These are phyloP conservation scores for Cephus nigrinus DNA, from an alignment of 2,888 invertebrate species.

Conservation along the genomic window DNA sequence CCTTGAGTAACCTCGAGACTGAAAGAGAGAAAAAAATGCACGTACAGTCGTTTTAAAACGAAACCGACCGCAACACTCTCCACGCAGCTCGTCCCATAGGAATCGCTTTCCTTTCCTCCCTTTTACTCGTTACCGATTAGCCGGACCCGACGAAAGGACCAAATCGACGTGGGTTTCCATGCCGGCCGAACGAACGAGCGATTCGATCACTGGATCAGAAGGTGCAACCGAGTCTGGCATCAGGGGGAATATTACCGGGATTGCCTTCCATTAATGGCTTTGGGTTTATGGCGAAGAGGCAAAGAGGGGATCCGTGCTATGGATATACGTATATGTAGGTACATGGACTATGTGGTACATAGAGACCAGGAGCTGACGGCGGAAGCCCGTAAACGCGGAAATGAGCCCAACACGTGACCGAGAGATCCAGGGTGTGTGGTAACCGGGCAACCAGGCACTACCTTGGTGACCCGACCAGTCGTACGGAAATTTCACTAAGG, in stretches of 20 bases:
- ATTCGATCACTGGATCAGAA: neutral
- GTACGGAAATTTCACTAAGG: neutral
- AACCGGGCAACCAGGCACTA: slow-evolving; percentile 19
- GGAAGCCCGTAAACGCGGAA: slow-evolving; percentile 31
- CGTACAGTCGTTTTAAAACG: neutral
- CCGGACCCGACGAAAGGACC: neutral
- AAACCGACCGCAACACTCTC: neutral
- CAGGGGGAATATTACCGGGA: slow-evolving; percentile 11
- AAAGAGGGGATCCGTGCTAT: neutral
- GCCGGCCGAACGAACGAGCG: neutral
- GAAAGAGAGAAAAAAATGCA: neutral
- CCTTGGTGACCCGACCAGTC: slow-evolving; percentile 22
- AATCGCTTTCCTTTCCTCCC: neutral
- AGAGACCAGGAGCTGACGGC: neutral
- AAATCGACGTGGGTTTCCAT: neutral
- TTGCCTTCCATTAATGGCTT: slow-evolving; percentile 27
- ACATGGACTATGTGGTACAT: neutral
- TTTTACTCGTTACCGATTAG: neutral
- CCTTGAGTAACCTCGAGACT: neutral
- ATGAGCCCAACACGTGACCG: slow-evolving; percentile 15
- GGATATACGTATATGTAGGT: no score
- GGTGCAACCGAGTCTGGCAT: neutral
- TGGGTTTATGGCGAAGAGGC: slow-evolving; percentile 27
- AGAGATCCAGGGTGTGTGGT: neutral
- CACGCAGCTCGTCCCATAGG: neutral